Base-by-base conservation (phyloP, 2,888 invertebrate genomes). In the Mesorhabditis sp. region DNA sequence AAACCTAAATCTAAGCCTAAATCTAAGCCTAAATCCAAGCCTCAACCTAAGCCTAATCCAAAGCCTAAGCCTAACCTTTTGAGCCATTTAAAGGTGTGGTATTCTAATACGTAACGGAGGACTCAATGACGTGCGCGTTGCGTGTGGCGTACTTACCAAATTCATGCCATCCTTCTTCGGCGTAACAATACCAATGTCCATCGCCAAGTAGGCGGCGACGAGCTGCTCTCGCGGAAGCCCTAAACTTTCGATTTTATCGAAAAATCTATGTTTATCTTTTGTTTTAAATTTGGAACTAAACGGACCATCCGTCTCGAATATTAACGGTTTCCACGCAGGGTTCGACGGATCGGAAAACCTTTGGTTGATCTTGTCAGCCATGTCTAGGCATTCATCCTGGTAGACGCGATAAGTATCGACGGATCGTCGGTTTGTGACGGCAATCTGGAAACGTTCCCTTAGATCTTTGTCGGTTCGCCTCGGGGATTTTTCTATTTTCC, bases 121-220 rank as follows among this genome's bases (percentile, higher is more conserved):
- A 44, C 15, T 67, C 4, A 13, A 4, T 4, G 13, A 58, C 2
- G 58, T 58, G 58, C n/a, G 58, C 10, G 10, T n/a, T 58, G 58
- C n/a, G 44, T 15, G 4, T 1, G 0, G n/a, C 44, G 7, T n/a
- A 13, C 67, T 65, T 41, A 82, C 83, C 71, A 85, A 66, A 66
- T 85, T 85, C 85, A 85, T 85, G 67, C 85, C 85, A 69, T 83
- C 77, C 61, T 85, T 85, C 65, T 80, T 78, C n/a, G 86, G 85
- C 7, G 86, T 85, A 5, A 85, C 85, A 0, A 85, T 81, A 28
- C 85, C 85, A 41, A 85, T 80, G 67, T 85, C 85, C 85, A 86
- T 85, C n/a, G 85, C 85, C 65, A 85, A 71, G 58, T 85, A 85
- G 63, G 83, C 83, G 13, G 84, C 84, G 3, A 85, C 81, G 7